These are phyloP conservation scores for Echiichthys vipera DNA, from an alignment of 2,797 vertebrate species.

Conservation along the genomic window DNA sequence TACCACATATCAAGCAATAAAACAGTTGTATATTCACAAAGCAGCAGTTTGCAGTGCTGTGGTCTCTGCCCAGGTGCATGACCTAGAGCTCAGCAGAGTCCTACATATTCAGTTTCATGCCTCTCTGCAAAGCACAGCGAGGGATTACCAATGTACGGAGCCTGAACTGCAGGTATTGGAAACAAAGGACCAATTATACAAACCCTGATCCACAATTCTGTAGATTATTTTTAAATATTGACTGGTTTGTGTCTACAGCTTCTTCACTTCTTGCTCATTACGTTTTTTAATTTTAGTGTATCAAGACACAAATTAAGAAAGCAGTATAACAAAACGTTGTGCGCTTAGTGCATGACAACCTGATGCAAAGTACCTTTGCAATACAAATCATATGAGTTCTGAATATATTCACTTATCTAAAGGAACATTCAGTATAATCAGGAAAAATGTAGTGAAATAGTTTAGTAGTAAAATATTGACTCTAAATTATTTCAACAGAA, in stretches of 20 bases:
- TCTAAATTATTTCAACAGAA: not conserved
- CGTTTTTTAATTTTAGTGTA: not conserved
- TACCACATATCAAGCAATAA: constrained; percentile 43
- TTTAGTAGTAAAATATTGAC: not conserved
- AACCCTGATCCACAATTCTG: not conserved
- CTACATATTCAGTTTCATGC: constrained; percentile 36
- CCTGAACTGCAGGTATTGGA: not conserved
- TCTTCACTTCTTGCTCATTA: not conserved
- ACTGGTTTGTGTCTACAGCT: not conserved
- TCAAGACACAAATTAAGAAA: not conserved
- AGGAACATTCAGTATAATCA: not conserved
- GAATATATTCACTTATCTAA: not conserved
- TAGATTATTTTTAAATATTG: not conserved
- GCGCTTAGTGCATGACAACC: not conserved
- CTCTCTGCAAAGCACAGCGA: constrained; percentile 30
- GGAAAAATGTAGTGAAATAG: not conserved
- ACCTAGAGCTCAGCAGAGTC: constrained; percentile 70
- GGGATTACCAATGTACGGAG: not conserved
- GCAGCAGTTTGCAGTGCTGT: constrained; percentile 62
- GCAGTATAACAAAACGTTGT: not conserved
- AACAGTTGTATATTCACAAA: constrained; percentile 13
- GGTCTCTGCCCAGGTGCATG: constrained; percentile 80
- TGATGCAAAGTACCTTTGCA: not conserved
- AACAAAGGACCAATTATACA: not conserved
- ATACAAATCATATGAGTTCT: not conserved